Evolutionary conservation across 2,797 vertebrate species (phyloP), one percentile per base, ranked within the genome.

Genomic region (Microctenopoma steveboyesi): DNA sequence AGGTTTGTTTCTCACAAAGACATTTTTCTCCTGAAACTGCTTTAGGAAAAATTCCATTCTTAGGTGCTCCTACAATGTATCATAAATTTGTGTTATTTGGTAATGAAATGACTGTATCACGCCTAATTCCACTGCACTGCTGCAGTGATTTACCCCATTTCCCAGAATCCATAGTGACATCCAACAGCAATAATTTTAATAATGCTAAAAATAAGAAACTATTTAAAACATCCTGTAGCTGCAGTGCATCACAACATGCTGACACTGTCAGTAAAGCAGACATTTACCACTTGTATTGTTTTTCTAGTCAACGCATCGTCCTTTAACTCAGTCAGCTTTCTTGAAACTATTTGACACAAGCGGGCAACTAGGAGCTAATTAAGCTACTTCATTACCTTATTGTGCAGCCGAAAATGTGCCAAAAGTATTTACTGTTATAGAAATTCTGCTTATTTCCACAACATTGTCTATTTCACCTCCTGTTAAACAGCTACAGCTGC

Each of bases 1-100:
- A 15, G 25, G 57, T 81, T 80, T 74, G 55, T 83, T 70, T 79
- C 52, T 58, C 40, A 74, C 59, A 77, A 74, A 72, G 62, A 33
- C 22, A 12, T 64, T 46, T 71, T 48, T 22, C n/a, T 46, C 14
- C 11, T 37, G 35, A 64, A 62, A 59, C 28, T 5, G 64, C 61
- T 71, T 58, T 27, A 52, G 8, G 7, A 63, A 64, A 65, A 7
- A 40, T 25, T 47, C 7, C 1, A 52, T 51, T 72, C 16, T 56
- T 30, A 27, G 37, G 42, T 53, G 28, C 43, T 56, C 30, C 63
- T 18, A 28, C 33, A 54, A 11, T 57, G 4, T 40, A 12, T 55
- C n/a, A 72, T 66, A 6, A 54, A 13, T 79, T 66, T 73, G 2
- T 16, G 22, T 65, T 69, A 30, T 57, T 66, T 39, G 50, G 11